Base-by-base conservation (phyloP, 2,888 invertebrate species). In the Athalia rosae region DNA sequence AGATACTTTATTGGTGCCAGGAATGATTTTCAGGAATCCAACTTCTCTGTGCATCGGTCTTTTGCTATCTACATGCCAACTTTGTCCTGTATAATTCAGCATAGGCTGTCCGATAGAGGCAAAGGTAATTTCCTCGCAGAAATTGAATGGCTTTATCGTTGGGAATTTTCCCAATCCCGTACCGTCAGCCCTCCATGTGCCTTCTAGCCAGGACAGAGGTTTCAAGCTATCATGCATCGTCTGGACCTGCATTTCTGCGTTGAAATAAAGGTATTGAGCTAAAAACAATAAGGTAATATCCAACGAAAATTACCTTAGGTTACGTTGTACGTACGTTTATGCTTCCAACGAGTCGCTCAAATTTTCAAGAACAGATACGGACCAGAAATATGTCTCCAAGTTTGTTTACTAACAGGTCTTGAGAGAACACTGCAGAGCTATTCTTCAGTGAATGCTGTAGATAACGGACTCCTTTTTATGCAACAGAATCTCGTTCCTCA, bases 31-130 rank as follows among this genome's bases (percentile, higher is more conserved):
- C 5, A 94, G 84, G 84, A 93, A 93, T 0, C 94, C 94, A 58
- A 91, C 87, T 85, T 94, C 94, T 74, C 92, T 90, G 83, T 94
- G 94, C 93, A 94, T 92, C 0, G 93, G 92, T 3, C 87, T 90
- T 47, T 91, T 90, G 50, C 90, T 92, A 47, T 91, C 90, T 0
- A 92, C 91, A 81, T 93, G 90, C 84, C 89, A 91, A 0, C 93
- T 92, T 77, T 87, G 88, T 0, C 93, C 92, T 3, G 85, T 83
- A 82, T 91, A 94, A 84, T 92, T 93, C 45, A 93, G 90, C 90
- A 93, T 91, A 0, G 94, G 94, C 81, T 93, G 93, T 8, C 94
- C 94, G 87, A 92, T 85, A 61, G 92, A 93, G 66, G 84, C 82
- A 83, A 94, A 94, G 80, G 91, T 91, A 66, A 94, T 83, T 78